Conservation (phyloP, 2,888 invertebrate species). For the Phortica okadai region DNA sequence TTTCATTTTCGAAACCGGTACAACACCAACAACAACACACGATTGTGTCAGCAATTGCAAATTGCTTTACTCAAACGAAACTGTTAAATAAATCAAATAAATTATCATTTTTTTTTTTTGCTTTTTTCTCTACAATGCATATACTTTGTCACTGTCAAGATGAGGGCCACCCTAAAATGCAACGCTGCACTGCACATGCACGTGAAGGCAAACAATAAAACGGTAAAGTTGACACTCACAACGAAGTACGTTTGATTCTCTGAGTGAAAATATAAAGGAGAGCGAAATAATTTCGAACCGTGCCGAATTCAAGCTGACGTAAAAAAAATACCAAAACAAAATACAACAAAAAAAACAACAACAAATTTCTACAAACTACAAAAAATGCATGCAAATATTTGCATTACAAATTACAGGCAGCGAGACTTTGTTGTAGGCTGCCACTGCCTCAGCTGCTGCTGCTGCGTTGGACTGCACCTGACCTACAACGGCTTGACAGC, state of each 20-base stretch:
- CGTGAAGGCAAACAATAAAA: no score
- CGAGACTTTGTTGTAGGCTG: not conserved
- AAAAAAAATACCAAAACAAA: constrained; percentile 22
- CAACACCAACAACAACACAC: not conserved
- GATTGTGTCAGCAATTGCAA: not conserved
- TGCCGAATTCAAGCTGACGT: not conserved
- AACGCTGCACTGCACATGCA: not conserved
- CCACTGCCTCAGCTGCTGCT: not conserved
- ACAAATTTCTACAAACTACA: constrained; percentile 7
- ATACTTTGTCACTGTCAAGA: not conserved
- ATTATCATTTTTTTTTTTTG: not conserved
- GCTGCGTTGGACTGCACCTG: constrained; percentile 14
- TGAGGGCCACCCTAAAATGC: not conserved
- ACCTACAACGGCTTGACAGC: constrained; percentile 22
- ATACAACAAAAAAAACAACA: not conserved
- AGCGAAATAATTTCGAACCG: not conserved
- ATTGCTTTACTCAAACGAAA: not conserved
- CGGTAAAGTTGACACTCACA: no score
- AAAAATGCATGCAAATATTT: constrained; percentile 28
- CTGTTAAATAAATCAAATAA: not conserved
- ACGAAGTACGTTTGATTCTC: not conserved
- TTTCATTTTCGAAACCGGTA: not conserved
- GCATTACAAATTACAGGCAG: constrained; percentile 9
- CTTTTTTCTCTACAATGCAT: not conserved
- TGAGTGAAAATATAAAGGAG: not conserved